Evolutionary conservation across 1,140 invertebrate species (phyloP).

Genomic region (Drosophila mauritiana): DNA sequence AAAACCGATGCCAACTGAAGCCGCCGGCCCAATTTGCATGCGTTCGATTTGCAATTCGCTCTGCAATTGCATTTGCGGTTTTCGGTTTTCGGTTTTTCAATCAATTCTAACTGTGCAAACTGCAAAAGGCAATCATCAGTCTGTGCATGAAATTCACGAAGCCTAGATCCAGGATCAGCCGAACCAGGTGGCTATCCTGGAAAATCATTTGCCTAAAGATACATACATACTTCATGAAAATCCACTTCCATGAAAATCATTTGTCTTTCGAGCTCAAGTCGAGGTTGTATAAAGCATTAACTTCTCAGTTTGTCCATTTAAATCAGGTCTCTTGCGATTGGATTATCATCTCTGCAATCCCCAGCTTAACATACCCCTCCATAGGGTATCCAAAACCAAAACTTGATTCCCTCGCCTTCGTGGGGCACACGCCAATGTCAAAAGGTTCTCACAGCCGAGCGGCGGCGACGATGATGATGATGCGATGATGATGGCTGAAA

Average conservation of each 20-base stretch:
- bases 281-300: not conserved
- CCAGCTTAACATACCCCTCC: not conserved
- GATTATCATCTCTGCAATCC: not conserved
- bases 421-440: constrained; percentile 76
- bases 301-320: not conserved
- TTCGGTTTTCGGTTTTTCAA: constrained; percentile 65
- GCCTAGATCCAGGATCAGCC: too few relatives aligned
- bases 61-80: constrained; percentile 79
- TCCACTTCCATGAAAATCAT: too few relatives aligned
- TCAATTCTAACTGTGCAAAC: constrained; percentile 77
- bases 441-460: constrained; percentile 67
- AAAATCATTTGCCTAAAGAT: not conserved
- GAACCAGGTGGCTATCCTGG: constrained; percentile 8
- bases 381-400: constrained; percentile 21
- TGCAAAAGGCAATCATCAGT: constrained; percentile 64
- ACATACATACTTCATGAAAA: too few relatives aligned
- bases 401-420: constrained; percentile 16
- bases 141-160: constrained; percentile 4
- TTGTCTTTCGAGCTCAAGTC: too few relatives aligned
- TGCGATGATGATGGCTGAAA: constrained; percentile 18
- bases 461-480: constrained; percentile 11
- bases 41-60: constrained; percentile 78
- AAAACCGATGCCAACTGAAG: constrained; percentile 5
- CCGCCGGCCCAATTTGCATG: constrained; percentile 73
- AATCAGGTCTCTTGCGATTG: not conserved